These are phyloP conservation scores for Apocheima hispidaria DNA, from an alignment of 2,888 invertebrate species.

Conservation along the genomic window DNA sequence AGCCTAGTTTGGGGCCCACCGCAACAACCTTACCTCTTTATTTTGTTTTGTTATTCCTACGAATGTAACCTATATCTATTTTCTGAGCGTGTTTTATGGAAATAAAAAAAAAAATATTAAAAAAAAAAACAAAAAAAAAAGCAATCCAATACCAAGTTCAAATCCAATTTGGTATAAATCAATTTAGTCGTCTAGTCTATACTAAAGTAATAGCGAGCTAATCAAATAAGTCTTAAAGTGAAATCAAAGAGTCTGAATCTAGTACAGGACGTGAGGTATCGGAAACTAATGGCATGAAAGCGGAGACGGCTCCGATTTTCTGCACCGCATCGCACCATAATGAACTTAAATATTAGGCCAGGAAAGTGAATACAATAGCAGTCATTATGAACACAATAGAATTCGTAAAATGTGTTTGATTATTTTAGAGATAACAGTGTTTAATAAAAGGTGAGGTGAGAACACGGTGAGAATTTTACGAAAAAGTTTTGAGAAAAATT, in stretches of 20 bases:
- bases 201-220: constrained; percentile 1
- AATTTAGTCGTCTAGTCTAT: constrained; percentile 1
- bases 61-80: not conserved
- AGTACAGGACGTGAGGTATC: constrained; percentile 34
- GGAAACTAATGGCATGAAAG: constrained; percentile 35
- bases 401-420: constrained; percentile 11
- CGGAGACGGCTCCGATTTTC: constrained; percentile 37
- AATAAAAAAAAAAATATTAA: no score
- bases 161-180: not conserved
- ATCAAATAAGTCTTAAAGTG: constrained; percentile 27
- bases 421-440: constrained; percentile 2
- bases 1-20: no score
- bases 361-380: constrained; percentile 35
- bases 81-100: no score
- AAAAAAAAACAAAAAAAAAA: no score
- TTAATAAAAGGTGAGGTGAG: constrained; percentile 10
- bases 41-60: no score
- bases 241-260: constrained; percentile 19
- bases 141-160: no score
- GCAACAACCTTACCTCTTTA: no score
- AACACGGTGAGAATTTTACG: not conserved
- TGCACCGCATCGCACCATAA: constrained; percentile 39
- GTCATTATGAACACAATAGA: constrained; percentile 21
- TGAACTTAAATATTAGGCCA: constrained; percentile 38
- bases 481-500: not conserved